A percentile compares a stretch with the other conserved stretches of the same genome.
These are phyloP conservation scores for Pseudochirops corinnae DNA, from an alignment of 2,797 vertebrate genomes.

Conservation along the genomic window DNA sequence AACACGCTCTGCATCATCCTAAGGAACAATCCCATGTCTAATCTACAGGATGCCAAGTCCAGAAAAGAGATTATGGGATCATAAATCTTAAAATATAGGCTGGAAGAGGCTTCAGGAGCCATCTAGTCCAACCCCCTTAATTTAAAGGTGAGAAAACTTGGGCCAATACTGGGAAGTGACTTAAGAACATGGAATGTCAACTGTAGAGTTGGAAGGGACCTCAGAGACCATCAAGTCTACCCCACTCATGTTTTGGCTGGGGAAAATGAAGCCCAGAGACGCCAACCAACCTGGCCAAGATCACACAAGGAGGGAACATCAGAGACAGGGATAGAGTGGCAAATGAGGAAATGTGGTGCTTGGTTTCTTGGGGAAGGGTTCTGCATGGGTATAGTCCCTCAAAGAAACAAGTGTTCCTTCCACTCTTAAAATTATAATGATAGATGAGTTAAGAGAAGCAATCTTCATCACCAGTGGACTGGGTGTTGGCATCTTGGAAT, in stretches of 20 bases:
- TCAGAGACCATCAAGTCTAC: not conserved
- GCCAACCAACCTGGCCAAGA: not conserved
- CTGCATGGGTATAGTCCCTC: conserved; percentile 62
- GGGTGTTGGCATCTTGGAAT: conserved; percentile 68
- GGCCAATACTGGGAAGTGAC: not conserved
- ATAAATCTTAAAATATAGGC: rapidly evolving
- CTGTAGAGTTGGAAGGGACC: not conserved
- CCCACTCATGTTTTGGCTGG: not conserved
- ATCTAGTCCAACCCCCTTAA: not conserved
- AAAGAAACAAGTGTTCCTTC: conserved; percentile 81
- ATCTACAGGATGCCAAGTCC: not conserved
- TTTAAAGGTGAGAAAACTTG: not conserved
- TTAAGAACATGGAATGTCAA: not conserved
- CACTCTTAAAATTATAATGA: conserved; percentile 79
- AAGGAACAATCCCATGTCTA: not conserved
- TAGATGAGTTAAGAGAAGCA: conserved; percentile 77
- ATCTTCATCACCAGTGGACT: not conserved
- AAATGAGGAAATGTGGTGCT: conserved; percentile 57
- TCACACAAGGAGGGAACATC: not conserved
- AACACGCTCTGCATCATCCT: not conserved
- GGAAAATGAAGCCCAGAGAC: not conserved
- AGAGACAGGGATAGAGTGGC: conserved; percentile 42
- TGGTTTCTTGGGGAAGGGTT: conserved; percentile 52
- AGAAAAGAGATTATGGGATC: not conserved
- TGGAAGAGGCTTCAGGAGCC: not conserved